Conservation (phyloP, 2,888 invertebrate species). For the Spisula solida region DNA sequence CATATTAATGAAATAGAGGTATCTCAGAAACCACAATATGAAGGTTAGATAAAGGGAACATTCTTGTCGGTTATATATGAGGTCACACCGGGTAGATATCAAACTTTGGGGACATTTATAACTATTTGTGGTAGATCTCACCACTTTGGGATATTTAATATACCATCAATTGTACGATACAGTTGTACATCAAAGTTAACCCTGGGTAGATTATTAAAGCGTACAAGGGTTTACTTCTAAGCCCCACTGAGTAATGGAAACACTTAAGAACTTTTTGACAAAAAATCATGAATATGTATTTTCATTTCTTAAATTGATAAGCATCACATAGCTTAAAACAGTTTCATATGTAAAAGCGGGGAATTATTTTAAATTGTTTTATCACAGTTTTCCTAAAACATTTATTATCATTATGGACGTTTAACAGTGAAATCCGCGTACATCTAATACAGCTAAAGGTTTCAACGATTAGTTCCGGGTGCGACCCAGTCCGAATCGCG, state of each 20-base stretch:
- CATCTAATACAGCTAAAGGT: too few relatives aligned
- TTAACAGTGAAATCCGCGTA: too few relatives aligned
- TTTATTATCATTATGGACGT: too few relatives aligned
- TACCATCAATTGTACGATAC: neutral
- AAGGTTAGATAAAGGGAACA: neutral
- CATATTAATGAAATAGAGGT: neutral
- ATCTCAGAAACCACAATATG: neutral
- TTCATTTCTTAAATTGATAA: too few relatives aligned
- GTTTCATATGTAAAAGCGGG: too few relatives aligned
- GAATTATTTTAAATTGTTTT: too few relatives aligned
- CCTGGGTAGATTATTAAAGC: neutral
- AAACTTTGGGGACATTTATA: neutral
- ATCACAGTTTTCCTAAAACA: too few relatives aligned
- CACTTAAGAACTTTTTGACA: neutral
- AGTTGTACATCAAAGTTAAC: slow-evolving; percentile 4
- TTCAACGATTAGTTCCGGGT: too few relatives aligned
- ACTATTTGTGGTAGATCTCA: neutral
- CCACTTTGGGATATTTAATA: slow-evolving; percentile 4
- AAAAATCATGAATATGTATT: neutral
- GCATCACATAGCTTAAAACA: too few relatives aligned
- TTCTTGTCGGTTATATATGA: neutral
- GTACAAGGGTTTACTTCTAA: neutral
- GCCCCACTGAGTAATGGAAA: neutral
- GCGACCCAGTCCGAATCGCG: too few relatives aligned
- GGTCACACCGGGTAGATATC: neutral